These are phyloP conservation scores for Temnothorax nylanderi DNA, from an alignment of 1,140 invertebrate species.

Conservation along the genomic window DNA sequence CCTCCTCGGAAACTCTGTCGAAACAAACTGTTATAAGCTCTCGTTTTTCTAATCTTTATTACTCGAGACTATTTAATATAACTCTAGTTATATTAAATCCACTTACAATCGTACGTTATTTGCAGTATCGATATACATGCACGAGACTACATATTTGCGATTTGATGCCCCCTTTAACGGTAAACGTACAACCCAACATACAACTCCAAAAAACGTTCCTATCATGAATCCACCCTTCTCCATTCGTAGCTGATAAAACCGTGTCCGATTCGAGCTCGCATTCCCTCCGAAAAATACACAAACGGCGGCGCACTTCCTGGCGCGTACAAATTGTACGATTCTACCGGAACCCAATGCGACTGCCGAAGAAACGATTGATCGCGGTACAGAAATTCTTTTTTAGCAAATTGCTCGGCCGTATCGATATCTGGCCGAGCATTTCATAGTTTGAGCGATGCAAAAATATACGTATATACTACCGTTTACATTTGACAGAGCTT, in stretches of 20 bases:
- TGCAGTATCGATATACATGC: background rate
- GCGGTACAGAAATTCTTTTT: slow-evolving; percentile 21
- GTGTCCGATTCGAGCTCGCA: slow-evolving; percentile 16
- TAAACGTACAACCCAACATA: background rate
- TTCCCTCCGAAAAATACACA: slow-evolving; percentile 17
- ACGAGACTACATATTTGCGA: slow-evolving; percentile 21
- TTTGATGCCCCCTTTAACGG: slow-evolving; percentile 22
- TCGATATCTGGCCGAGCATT: slow-evolving; percentile 39
- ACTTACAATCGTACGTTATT: background rate
- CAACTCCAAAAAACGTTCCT: slow-evolving; percentile 23
- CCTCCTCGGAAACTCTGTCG: background rate
- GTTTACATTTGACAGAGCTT: slow-evolving; percentile 12
- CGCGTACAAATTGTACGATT: slow-evolving; percentile 35
- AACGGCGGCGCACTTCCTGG: slow-evolving; percentile 35
- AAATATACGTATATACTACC: background rate
- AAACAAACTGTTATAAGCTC: background rate
- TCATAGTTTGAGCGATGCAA: slow-evolving; percentile 22
- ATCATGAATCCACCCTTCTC: slow-evolving; percentile 7
- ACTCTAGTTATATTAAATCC: background rate
- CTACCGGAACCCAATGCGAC: slow-evolving; percentile 28
- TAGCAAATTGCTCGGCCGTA: slow-evolving; percentile 20
- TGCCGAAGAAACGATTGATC: slow-evolving; percentile 46
- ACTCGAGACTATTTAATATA: background rate
- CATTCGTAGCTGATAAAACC: slow-evolving; percentile 34
- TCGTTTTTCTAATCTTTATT: background rate